Evolutionary conservation across 2,797 vertebrate genomes (phyloP).

Genomic region (Ptychobarbus kaznakovi): DNA sequence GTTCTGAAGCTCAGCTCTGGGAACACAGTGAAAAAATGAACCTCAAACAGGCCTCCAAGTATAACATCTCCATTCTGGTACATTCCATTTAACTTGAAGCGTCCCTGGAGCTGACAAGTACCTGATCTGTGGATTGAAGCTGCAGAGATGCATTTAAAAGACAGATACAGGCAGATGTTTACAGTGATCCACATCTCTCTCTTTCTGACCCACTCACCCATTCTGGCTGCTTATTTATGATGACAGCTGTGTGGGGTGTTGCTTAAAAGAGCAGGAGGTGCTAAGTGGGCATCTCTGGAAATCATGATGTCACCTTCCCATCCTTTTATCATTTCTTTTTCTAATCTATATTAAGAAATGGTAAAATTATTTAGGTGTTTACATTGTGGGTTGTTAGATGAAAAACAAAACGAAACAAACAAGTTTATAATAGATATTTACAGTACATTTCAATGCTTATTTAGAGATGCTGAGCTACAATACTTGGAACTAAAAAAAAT

Average conservation of each 20-base stretch:
- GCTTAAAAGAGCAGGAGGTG: neutral
- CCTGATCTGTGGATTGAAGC: neutral
- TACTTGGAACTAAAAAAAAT: too few species aligned
- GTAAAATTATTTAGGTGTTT: neutral
- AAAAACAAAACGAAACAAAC: neutral
- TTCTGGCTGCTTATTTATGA: neutral
- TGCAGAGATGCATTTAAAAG: neutral
- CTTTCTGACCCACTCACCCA: neutral
- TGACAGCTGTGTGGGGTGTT: neutral
- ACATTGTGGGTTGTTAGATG: neutral
- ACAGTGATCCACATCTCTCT: neutral
- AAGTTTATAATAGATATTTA: too few species aligned
- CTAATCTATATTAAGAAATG: neutral
- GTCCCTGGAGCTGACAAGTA: conserved; percentile 11
- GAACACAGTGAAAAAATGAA: conserved; percentile 18
- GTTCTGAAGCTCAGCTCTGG: neutral
- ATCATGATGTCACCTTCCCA: neutral
- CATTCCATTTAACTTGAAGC: neutral
- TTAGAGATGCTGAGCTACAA: neutral
- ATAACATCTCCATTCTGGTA: conserved; percentile 15
- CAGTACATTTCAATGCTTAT: too few species aligned
- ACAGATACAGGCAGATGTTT: neutral
- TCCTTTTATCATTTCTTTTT: neutral
- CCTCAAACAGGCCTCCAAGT: conserved; percentile 22
- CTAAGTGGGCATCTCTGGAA: neutral